Base-by-base conservation (phyloP, 2,797 vertebrate genomes). In the Glossophaga mutica region DNA sequence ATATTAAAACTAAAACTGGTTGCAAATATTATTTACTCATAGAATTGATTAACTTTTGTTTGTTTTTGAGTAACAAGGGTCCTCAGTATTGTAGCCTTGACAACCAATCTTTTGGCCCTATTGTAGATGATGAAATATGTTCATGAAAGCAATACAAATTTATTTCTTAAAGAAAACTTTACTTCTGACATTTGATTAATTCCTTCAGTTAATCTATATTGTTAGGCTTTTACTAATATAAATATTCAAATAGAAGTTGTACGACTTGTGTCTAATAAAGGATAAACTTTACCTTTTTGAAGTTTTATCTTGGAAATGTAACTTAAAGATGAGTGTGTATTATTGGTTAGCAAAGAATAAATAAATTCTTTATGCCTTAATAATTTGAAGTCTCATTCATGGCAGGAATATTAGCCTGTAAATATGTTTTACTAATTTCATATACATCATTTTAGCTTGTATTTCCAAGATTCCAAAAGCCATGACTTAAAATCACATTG, bases 371-470 rank as follows among this genome's bases (percentile, higher is more conserved):
- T 91, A 26, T 59, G 8, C 71, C 11, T 94, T 76, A 87, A 78
- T 93, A 19, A 92, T 95, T 90, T 96, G 48, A 92, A 81, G 2
- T 78, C 19, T 92, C 42, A 68, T 79, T 68, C 34, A 50, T 74
- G 21, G 55, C 65, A 73, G 70, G 59, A 90, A 84, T 90, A 34
- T 55, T 97, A 90, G 19, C 12, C 52, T 87, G 0, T 77, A 62
- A 88, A 21, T 94, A 88, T 29, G 29, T 77, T 89, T 81, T 87
- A 84, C n/a, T 70, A 68, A 3, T 52, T 84, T 94, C 74, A 37
- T 86, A 44, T 62, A 50, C 70, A 67, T 32, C 39, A 1, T 85
- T 81, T 92, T 55, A 87, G 77, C 16, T 62, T 90, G 9, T 84
- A 92, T 65, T 92, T 16, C 8, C 15, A 85, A 32, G 8, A 87